These are phyloP conservation scores for Gasterosteus aculeatus DNA, from an alignment of 2,113 vertebrate species.

Conservation along the genomic window DNA sequence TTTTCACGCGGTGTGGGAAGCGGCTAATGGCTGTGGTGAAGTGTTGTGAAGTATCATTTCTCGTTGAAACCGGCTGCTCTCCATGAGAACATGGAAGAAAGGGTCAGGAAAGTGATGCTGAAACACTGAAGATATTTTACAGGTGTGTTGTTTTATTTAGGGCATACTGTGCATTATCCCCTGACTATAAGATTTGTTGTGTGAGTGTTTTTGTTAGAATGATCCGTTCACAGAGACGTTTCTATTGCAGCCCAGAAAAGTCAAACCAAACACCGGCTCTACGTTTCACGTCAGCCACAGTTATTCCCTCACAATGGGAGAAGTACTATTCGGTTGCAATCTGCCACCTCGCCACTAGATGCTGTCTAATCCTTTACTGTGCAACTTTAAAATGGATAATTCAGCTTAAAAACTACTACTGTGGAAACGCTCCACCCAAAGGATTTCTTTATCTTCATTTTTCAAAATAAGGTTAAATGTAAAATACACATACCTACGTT, in stretches of 20 bases:
- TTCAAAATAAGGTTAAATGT: too few species aligned
- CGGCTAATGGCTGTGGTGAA: conserved; percentile 55
- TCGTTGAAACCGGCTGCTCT: conserved; percentile 36
- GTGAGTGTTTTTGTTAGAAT: not conserved
- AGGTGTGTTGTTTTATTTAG: not conserved
- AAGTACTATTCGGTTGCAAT: not conserved
- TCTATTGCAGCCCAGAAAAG: too few species aligned
- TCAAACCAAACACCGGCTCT: too few species aligned
- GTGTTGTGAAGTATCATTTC: conserved; percentile 58
- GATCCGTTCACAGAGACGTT: not conserved
- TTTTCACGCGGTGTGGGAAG: conserved; percentile 17
- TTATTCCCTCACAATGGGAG: too few species aligned
- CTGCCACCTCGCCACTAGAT: not conserved
- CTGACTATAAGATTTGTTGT: not conserved
- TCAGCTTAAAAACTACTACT: not conserved
- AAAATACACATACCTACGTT: too few species aligned
- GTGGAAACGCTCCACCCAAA: not conserved
- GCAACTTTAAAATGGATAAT: not conserved
- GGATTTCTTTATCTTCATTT: not conserved
- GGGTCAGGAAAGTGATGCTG: conserved; percentile 1
- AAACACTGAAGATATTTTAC: not conserved
- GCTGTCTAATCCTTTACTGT: not conserved
- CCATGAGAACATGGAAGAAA: conserved; percentile 24
- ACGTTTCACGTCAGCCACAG: too few species aligned
- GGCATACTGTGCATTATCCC: not conserved